These are phyloP conservation scores for Leptobrachium ailaonicum DNA, from an alignment of 2,113 vertebrate genomes.

Conservation along the genomic window DNA sequence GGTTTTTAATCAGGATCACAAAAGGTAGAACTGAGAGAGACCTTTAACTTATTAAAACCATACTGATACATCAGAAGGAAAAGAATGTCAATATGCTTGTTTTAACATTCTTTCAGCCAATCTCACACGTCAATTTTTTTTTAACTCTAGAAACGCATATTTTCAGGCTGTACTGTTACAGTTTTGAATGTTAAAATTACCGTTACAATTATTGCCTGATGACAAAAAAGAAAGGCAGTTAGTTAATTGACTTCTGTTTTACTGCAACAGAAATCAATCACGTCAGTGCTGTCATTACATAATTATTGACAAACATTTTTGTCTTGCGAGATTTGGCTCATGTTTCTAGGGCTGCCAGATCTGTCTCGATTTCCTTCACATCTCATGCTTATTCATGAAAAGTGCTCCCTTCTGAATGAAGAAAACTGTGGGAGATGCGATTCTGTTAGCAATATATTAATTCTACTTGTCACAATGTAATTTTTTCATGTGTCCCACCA, in stretches of 20 bases:
- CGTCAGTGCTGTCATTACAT: not conserved
- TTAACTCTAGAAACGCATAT: no score
- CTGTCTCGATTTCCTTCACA: no score
- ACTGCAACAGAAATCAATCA: not conserved
- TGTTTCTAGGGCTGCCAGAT: no score
- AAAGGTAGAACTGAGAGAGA: slow-evolving; percentile 66
- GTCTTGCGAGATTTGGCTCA: no score
- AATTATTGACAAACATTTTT: no score
- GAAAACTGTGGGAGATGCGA: no score
- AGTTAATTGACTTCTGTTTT: not conserved
- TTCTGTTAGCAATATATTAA: no score
- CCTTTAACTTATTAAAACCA: slow-evolving; percentile 58
- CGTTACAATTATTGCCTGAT: not conserved
- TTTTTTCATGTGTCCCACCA: no score
- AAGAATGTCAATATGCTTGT: not conserved
- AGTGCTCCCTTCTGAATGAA: no score
- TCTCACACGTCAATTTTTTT: not conserved
- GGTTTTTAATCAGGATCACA: slow-evolving; percentile 65
- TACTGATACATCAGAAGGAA: slow-evolving; percentile 52
- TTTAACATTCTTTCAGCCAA: slow-evolving; percentile 46
- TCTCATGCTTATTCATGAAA: no score
- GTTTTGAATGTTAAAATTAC: not conserved
- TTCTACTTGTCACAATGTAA: no score
- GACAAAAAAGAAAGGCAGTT: not conserved
- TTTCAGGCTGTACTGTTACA: not conserved